These are phyloP conservation scores for Blennius ocellaris DNA, from an alignment of 2,113 vertebrate genomes.

Conservation along the genomic window DNA sequence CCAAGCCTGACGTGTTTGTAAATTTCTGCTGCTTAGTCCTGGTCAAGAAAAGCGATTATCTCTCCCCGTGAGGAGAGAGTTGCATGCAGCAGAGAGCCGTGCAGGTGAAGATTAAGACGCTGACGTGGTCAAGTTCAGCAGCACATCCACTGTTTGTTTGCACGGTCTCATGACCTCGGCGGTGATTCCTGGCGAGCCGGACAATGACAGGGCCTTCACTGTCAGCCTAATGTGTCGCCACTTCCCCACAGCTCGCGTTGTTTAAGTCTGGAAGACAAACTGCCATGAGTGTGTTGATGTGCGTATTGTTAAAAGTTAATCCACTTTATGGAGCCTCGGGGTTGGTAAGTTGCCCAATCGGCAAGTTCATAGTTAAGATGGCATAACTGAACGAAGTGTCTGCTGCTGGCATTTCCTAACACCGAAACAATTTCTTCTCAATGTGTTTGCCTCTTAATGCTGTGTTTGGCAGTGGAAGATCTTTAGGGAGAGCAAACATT, in stretches of 20 bases:
- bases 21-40: constrained; percentile 18
- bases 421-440: neutral
- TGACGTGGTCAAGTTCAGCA: neutral
- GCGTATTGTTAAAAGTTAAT: constrained; percentile 50
- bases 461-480: neutral
- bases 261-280: constrained; percentile 31
- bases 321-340: constrained; percentile 16
- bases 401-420: neutral
- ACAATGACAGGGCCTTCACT: constrained; percentile 44
- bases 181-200: constrained; percentile 27
- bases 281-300: constrained; percentile 28
- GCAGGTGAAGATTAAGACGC: constrained; percentile 29
- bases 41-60: constrained; percentile 30
- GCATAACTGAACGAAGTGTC: neutral
- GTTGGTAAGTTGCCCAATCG: constrained; percentile 31
- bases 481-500: too few relatives aligned
- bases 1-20: constrained; percentile 17
- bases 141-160: constrained; percentile 1
- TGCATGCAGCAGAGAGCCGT: neutral
- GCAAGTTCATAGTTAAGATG: constrained; percentile 13
- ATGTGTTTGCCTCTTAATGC: neutral
- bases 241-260: constrained; percentile 32
- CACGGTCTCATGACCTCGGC: constrained; percentile 22
- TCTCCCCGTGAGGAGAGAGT: neutral
- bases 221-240: constrained; percentile 3